These are phyloP conservation scores for Nyctibius grandis DNA, from an alignment of 2,797 vertebrate species.

Conservation along the genomic window DNA sequence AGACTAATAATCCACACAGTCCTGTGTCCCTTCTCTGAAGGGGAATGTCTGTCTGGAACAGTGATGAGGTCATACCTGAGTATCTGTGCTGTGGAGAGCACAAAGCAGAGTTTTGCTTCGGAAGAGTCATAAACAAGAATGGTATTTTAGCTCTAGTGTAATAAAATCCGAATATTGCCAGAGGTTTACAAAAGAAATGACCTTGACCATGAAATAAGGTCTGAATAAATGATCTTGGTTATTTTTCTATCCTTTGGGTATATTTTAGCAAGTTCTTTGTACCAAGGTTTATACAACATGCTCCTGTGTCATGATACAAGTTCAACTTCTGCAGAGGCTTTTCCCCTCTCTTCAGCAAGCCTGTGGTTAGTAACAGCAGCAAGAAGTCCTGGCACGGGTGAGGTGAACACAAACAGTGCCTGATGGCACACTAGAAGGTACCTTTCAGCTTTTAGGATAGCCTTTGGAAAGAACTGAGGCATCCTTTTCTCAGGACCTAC, in stretches of 20 bases:
- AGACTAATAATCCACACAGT: neutral
- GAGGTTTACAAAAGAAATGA: neutral
- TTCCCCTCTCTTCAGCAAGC: neutral
- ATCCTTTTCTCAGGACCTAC: neutral
- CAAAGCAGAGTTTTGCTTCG: neutral
- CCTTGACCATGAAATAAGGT: neutral
- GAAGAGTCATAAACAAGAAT: neutral
- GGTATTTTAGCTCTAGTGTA: neutral
- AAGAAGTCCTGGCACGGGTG: rapidly evolving
- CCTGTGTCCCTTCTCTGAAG: neutral
- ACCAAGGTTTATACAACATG: neutral
- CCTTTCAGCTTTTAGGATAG: neutral
- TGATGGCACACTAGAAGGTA: neutral
- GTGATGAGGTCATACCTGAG: neutral
- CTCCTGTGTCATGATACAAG: neutral
- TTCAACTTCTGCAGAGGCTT: neutral
- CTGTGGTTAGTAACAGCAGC: neutral
- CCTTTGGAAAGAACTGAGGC: neutral
- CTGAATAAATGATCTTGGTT: neutral
- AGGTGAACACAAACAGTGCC: neutral
- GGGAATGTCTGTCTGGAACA: neutral
- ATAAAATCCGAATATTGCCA: neutral
- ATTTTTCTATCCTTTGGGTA: neutral
- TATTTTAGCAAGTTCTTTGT: neutral
- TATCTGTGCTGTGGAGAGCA: neutral